Conservation (phyloP, 1,140 invertebrate species). For the Sarcophaga bullata region DNA sequence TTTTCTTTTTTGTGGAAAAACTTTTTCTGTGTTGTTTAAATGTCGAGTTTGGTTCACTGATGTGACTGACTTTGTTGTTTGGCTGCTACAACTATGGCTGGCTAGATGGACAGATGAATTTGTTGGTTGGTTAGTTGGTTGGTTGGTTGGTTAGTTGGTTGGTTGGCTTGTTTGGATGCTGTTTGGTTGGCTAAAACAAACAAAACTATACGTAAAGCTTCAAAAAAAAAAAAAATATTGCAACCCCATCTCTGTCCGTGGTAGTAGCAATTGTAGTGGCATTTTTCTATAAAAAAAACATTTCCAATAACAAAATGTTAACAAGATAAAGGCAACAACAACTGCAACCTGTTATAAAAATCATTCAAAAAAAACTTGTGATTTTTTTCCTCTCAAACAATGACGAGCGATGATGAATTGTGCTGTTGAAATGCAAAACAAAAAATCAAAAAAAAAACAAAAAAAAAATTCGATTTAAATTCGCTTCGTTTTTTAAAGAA, state of each 20-base stretch:
- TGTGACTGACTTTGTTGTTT: not conserved
- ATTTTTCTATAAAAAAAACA: not conserved
- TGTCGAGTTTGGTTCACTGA: constrained; percentile 13
- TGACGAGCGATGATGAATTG: constrained; percentile 4
- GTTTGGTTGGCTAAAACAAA: not conserved
- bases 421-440: not conserved
- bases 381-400: not conserved
- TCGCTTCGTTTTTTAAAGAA: not conserved
- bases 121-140: not conserved
- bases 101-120: constrained; percentile 1
- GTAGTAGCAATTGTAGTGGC: constrained; percentile 7
- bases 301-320: not conserved
- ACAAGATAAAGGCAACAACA: too few species aligned
- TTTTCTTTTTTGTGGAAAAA: not conserved
- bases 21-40: not conserved
- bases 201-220: too few species aligned
- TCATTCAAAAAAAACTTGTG: not conserved
- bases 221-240: too few species aligned
- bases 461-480: not conserved
- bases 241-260: not conserved
- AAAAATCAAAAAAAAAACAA: not conserved
- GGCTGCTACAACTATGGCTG: not conserved
- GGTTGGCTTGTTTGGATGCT: not conserved
- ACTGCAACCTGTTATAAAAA: too few species aligned
- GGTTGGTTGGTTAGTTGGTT: not conserved